These are phyloP conservation scores for Phaonia tiefii DNA, from an alignment of 2,888 invertebrate species.

Conservation along the genomic window DNA sequence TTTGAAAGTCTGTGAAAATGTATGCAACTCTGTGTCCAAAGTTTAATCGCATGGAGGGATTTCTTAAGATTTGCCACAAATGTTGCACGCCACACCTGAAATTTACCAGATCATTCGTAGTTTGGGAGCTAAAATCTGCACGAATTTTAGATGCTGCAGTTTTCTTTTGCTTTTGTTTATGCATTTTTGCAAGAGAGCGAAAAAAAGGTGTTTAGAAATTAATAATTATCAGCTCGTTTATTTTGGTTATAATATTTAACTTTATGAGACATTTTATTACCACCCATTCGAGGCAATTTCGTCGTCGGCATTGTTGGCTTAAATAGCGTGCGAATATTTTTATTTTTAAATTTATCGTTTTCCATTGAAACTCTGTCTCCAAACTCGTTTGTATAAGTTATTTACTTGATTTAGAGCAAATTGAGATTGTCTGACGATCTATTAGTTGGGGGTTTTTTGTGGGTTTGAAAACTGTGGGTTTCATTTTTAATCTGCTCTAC, in stretches of 20 bases:
- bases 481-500: conserved; percentile 37
- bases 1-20: conserved; percentile 19
- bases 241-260: conserved; percentile 33
- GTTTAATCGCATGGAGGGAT: background rate
- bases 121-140: conserved; percentile 29
- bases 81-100: conserved; percentile 56
- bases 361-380: too few species aligned
- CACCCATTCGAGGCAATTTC: conserved; percentile 32
- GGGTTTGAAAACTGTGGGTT: conserved; percentile 32
- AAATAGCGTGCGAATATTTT: conserved; percentile 43
- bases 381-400: background rate
- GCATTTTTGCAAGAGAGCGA: background rate
- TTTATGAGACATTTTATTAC: conserved; percentile 47
- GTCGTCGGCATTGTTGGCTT: conserved; percentile 19
- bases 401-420: conserved; percentile 3
- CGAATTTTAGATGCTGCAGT: conserved; percentile 8
- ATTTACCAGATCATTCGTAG: conserved; percentile 6
- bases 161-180: conserved; percentile 5
- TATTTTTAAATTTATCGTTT: conserved; percentile 9
- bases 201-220: conserved; percentile 56
- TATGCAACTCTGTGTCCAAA: background rate
- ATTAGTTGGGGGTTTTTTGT: background rate
- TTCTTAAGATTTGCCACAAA: conserved; percentile 43
- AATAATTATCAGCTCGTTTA: conserved; percentile 30
- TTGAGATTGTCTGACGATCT: conserved; percentile 7